These are phyloP conservation scores for Doris montereyensis DNA, from an alignment of 2,888 invertebrate genomes.

Conservation along the genomic window DNA sequence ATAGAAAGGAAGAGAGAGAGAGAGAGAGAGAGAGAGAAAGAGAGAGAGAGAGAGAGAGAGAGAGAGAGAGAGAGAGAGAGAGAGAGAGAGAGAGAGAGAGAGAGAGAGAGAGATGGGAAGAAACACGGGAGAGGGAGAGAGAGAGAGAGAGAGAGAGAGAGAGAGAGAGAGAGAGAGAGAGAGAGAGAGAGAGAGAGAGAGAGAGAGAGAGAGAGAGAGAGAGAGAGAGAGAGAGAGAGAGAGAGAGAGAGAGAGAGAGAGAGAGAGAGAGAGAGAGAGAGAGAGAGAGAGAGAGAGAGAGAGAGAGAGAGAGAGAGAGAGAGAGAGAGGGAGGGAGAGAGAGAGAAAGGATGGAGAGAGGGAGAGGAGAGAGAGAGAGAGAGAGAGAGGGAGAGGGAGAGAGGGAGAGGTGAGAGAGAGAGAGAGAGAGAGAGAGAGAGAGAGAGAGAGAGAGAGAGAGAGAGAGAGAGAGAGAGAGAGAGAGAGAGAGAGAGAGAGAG, in stretches of 20 bases:
- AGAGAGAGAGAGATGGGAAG: too few relatives aligned
- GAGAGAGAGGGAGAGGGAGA: too few relatives aligned
- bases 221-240: constrained; percentile 5
- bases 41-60: background rate
- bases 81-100: background rate
- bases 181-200: background rate
- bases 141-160: constrained; percentile 22
- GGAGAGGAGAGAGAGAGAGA: too few relatives aligned
- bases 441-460: too few relatives aligned
- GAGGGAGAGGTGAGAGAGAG: too few relatives aligned
- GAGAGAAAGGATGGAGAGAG: too few relatives aligned
- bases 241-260: constrained; percentile 26
- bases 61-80: background rate
- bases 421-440: too few relatives aligned
- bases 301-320: background rate
- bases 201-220: constrained; percentile 10
- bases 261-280: too few relatives aligned
- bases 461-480: too few relatives aligned
- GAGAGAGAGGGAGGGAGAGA: background rate
- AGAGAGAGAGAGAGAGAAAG: background rate
- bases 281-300: constrained; percentile 1
- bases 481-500: too few relatives aligned
- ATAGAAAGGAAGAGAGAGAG: constrained; percentile 34
- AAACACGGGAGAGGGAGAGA: too few relatives aligned
- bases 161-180: background rate